These are phyloP conservation scores for Troides helena DNA, from an alignment of 2,888 invertebrate genomes.

Conservation along the genomic window DNA sequence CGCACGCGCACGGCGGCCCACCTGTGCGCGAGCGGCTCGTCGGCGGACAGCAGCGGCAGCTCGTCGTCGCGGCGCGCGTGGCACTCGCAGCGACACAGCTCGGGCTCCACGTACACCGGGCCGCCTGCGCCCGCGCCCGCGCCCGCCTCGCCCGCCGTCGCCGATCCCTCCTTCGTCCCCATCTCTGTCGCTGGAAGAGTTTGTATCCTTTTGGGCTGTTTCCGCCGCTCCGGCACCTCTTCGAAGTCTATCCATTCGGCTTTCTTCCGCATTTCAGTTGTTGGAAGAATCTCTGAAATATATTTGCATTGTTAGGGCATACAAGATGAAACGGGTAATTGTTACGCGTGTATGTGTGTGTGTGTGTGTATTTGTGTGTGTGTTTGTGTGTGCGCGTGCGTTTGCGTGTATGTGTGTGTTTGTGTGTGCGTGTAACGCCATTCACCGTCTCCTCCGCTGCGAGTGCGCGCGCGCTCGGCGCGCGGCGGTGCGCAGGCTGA, in stretches of 20 bases:
- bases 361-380: no score
- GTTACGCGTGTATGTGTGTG: no score
- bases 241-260: constrained; percentile 92
- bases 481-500: constrained; percentile 44
- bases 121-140: constrained; percentile 66
- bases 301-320: no score
- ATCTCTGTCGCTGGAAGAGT: constrained; percentile 84
- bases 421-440: no score
- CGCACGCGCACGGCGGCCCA: no score
- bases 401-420: no score
- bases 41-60: constrained; percentile 52
- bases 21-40: constrained; percentile 28
- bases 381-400: no score
- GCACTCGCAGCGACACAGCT: constrained; percentile 93
- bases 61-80: constrained; percentile 80
- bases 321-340: no score
- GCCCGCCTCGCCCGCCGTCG: constrained; percentile 55
- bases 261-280: constrained; percentile 53
- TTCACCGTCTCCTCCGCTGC: constrained; percentile 58
- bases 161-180: constrained; percentile 55
- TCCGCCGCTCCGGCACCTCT: constrained; percentile 90
- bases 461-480: constrained; percentile 45
- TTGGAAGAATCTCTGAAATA: constrained; percentile 26
- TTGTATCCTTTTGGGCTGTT: constrained; percentile 90
- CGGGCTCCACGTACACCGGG: constrained; percentile 90